Evolutionary conservation across 2,797 vertebrate species (phyloP), one percentile per base, ranked within the genome.

Genomic region (Lepilemur septentrionalis): DNA sequence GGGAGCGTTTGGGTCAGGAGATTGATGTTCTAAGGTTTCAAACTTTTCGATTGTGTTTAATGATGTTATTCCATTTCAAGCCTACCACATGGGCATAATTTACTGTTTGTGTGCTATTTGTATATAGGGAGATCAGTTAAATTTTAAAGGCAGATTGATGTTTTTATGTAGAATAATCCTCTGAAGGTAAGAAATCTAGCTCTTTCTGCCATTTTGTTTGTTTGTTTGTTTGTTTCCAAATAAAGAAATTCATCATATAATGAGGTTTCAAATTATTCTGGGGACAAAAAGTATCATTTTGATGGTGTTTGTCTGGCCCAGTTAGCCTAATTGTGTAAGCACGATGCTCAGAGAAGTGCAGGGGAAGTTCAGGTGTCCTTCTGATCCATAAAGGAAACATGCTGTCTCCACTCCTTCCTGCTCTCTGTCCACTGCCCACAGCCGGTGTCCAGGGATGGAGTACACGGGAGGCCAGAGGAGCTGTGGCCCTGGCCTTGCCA

Each of bases 401-500:
- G 22, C 38, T 23, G 0, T 57, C 55, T 32, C 32, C 11, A 32
- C 25, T 38, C 22, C 35, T 28, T 41, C 46, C 38, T 23, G 7
- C 28, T 20, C 4, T 5, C 20, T 12, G 6, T 5, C 17, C 25
- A 22, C 25, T 30, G 35, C n/a, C 11, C 0, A 11, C 25, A 41
- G 25, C 10, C 4, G 0, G 48, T 2, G 0, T 86, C 67, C 50
- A 23, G 18, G 50, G 4, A 22, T n/a, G 18, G 50, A 23, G 15
- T 28, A 8, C 5, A 0, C 17, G 65, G 43, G 69, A 20, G 7
- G 25, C 20, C 20, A 43, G 28, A 12, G 15, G 35, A 43, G 12
- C 52, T 6, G 1, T 22, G 41, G 11, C 2, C 70, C 52, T 63
- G 30, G 14, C 20, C 32, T 48, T n/a, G 18, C 55, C 17, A 15